Base-by-base conservation (phyloP, 2,113 vertebrate genomes). In the Myotis yumanensis region DNA sequence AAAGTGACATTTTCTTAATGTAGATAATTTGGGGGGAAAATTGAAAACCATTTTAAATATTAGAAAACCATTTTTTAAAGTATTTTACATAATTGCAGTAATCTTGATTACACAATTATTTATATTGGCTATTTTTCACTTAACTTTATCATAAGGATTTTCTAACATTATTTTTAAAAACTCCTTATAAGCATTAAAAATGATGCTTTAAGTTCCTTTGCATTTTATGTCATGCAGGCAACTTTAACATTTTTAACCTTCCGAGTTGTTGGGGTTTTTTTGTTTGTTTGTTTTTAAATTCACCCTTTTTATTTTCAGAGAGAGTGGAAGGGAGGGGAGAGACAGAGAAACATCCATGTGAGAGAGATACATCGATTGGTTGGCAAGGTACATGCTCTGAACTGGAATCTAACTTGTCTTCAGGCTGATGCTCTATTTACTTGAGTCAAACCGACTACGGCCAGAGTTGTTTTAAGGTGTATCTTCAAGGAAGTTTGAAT, bases 401-500 rank as follows among this genome's bases (percentile, higher is more conserved):
- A 30, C 30, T 32, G 62, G 30, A 66, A 66, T 32, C 62, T 32
- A 66, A 66, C 28, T 32, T 32, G 30, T 62, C 57, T 66, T 14
- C 28, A 32, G 28, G 62, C 28, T 30, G 30, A 32, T 32, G 25
- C 62, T 32, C 62, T 20, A 57, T 22, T 7, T 32, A 66, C 30
- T 30, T 30, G 62, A 66, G 62, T 28, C 30, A 66, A 30, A 66
- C 30, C 12, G 6, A 15, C 12, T 28, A 62, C 22, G 23, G 23
- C 57, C 54, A 32, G 62, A 30, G 62, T 93, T 95, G 32, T 93
- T 90, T 85, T 88, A 96, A 94, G 93, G 95, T 92, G 72, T 96
- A 85, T 90, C 88, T 96, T 93, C 82, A 89, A 85, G 86, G 94
- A 97, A 62, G 89, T 90, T 93, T 90, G n/a, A 69, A 57, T 77